Base-by-base conservation (phyloP, 1,140 invertebrate genomes). In the Melitaea cinxia region DNA sequence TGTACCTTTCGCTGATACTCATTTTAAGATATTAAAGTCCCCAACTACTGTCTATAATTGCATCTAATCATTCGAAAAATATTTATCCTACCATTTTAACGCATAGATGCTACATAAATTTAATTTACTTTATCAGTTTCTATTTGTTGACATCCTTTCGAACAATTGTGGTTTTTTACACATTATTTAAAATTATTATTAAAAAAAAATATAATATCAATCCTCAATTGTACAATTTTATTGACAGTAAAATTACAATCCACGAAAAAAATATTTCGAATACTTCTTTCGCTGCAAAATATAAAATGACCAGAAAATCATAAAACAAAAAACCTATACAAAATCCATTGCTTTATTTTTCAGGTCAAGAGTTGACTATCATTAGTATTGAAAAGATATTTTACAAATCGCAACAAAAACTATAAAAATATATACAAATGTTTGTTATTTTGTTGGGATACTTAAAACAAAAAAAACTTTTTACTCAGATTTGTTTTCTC, bases 201-300 rank as follows among this genome's bases (percentile, higher is more conserved):
- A 17, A 35, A 19, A 61, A 53, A 61, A 53, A 39, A 23, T 12
- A 53, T 19, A 9, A 58, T 49, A 53, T 23, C 47, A 53, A 35
- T 61, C 49, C 19, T 53, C 14, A 21, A 61, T 61, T 42, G 35
- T 53, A 52, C 53, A 61, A 61, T 19, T 21, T 53, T 61, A 39
- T 52, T 42, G 35, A 53, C 49, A 61, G 53, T 53, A 61, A 61
- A 53, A 53, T 53, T 33, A 61, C 37, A 28, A 39, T 37, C 35
- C 24, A 37, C 26, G 17, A 58, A 24, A 58, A 39, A 45, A 30
- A 61, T 61, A 61, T 30, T 53, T 39, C 49, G 49, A 53, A 52
- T 17, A 47, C 19, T 49, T 42, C 42, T 26, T 7, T 58, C 56
- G 47, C 42, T 30, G 12, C 19, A 30, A 26, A 58, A 58, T 58